phyloP scores from a whole-genome alignment of 2,888 invertebrate species.

The Callyntrura guangdongensis region DNA sequence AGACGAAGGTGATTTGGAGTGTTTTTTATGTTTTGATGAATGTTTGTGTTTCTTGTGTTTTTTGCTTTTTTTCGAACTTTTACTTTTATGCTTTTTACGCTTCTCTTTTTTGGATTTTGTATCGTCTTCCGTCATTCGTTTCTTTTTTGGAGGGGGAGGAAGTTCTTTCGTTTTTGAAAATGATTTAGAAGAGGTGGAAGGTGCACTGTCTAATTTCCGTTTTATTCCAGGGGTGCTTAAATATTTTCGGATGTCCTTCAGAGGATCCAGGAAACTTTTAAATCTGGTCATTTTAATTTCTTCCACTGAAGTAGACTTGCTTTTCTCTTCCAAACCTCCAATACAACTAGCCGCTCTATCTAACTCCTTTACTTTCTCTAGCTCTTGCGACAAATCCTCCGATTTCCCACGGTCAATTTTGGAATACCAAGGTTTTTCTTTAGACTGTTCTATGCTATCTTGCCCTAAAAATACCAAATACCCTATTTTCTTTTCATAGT shows the following conservation, averaged over 20 bases:
- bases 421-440: conserved; percentile 95
- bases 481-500: conserved; percentile 99
- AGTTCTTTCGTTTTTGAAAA: not conserved
- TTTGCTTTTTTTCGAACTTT: conserved; percentile 80
- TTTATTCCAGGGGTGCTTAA: conserved; percentile 85
- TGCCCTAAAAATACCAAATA: conserved; percentile 98
- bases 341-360: conserved; percentile 56
- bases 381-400: conserved; percentile 73
- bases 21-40: not conserved
- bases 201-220: conserved; percentile 78
- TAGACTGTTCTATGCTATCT: conserved; percentile 94
- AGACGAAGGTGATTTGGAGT: not conserved
- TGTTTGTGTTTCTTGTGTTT: conserved; percentile 85
- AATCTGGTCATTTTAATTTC: conserved; percentile 87
- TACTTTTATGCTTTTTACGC: conserved; percentile 84
- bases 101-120: conserved; percentile 84
- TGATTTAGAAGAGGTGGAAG: conserved; percentile 19
- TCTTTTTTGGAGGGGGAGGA: conserved; percentile 15
- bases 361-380: conserved; percentile 71
- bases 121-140: not conserved
- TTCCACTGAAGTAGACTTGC: conserved; percentile 85
- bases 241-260: conserved; percentile 90
- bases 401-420: conserved; percentile 83
- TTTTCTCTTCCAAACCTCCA: conserved; percentile 54
- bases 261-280: conserved; percentile 91